Conservation (phyloP, 2,797 vertebrate species). For the Chelidonichthys spinosus region DNA sequence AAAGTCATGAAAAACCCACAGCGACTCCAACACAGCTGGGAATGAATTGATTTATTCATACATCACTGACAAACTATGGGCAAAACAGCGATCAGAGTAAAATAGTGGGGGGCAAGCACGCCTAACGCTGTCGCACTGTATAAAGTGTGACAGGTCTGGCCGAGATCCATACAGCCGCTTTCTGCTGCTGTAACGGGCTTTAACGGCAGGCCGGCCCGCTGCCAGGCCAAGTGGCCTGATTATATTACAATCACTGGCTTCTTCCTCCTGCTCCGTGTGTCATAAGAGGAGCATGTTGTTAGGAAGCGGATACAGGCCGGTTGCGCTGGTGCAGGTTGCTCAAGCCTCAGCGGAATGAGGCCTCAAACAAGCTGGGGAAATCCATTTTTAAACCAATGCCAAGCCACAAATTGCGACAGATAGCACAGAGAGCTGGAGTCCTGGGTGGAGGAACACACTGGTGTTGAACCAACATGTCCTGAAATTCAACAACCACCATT, state of each 20-base stretch:
- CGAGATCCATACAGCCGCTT: constrained; percentile 53
- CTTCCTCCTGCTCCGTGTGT: constrained; percentile 47
- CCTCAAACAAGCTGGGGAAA: constrained; percentile 44
- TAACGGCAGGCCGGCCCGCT: constrained; percentile 44
- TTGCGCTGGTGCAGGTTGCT: constrained; percentile 36
- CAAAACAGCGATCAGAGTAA: constrained; percentile 77
- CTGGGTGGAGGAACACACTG: neutral
- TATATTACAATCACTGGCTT: constrained; percentile 66
- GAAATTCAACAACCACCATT: neutral
- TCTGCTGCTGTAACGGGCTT: constrained; percentile 52
- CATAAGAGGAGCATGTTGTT: constrained; percentile 57
- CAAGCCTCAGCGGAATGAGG: constrained; percentile 47
- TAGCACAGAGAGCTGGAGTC: neutral
- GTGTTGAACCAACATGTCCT: constrained; percentile 8
- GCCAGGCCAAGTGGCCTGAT: constrained; percentile 60
- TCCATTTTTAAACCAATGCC: constrained; percentile 35
- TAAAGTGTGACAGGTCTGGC: constrained; percentile 72
- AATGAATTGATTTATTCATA: constrained; percentile 95
- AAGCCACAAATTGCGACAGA: constrained; percentile 45
- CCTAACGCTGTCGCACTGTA: constrained; percentile 72
- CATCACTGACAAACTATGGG: constrained; percentile 89
- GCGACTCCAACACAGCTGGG: constrained; percentile 84
- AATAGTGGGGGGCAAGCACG: constrained; percentile 68
- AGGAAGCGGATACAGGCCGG: constrained; percentile 51
- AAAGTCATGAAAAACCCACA: constrained; percentile 85